These are phyloP conservation scores for Scarus forsteni DNA, from an alignment of 2,797 vertebrate genomes.

Conservation along the genomic window DNA sequence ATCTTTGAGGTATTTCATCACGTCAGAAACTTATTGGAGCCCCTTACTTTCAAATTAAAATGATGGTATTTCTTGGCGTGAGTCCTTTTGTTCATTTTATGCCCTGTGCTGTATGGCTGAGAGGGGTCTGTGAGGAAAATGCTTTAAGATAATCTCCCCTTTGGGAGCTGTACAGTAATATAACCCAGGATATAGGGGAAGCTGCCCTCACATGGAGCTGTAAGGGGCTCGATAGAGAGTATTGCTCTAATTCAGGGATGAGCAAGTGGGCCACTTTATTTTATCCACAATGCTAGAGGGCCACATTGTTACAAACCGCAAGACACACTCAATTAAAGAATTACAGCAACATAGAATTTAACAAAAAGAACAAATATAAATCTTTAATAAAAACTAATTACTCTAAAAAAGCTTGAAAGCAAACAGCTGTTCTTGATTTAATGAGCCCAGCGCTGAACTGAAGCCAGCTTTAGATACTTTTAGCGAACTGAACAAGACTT, in stretches of 20 bases:
- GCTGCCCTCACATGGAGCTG: conserved; percentile 43
- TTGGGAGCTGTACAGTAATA: conserved; percentile 62
- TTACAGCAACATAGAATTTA: no score
- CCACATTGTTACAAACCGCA: no score
- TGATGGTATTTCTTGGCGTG: conserved; percentile 47
- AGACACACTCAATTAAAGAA: no score
- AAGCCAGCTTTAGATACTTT: no score
- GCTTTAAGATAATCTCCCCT: conserved; percentile 73
- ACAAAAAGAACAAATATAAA: no score
- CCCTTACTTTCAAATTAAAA: conserved; percentile 42
- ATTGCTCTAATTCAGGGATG: conserved; percentile 19
- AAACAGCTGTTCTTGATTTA: no score
- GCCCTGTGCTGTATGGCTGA: conserved; percentile 39
- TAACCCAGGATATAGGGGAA: conserved; percentile 56
- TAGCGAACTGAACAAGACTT: no score
- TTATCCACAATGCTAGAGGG: no score
- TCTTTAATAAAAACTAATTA: no score
- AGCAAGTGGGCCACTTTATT: no score
- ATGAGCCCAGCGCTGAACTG: no score
- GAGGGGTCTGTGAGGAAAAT: conserved; percentile 63
- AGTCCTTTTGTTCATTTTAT: conserved; percentile 63
- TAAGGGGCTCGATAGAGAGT: conserved; percentile 35
- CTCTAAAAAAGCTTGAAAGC: no score
- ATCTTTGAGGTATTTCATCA: conserved; percentile 63
- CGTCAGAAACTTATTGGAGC: conserved; percentile 46